Base-by-base conservation (phyloP, 2,113 vertebrate genomes). In the Corvus hawaiiensis region DNA sequence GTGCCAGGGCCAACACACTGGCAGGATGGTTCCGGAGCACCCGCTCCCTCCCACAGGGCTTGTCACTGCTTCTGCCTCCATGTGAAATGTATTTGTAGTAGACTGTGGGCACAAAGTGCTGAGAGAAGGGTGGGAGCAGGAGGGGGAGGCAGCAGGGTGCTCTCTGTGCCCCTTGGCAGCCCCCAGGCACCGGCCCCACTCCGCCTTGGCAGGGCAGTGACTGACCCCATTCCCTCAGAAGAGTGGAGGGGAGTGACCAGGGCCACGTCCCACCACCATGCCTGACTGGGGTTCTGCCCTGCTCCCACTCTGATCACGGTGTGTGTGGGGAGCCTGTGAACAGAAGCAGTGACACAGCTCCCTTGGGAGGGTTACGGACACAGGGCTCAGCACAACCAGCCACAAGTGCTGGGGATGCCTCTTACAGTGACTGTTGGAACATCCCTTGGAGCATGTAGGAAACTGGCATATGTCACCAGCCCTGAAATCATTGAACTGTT, bases 191-290 rank as follows among this genome's bases (percentile, higher is more conserved):
- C 2, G 1, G 54, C 13, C 21, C 43, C 5, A 0, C 27, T 46
- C 55, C 16, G 63, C 43, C 84, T 23, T 7, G 61, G 37, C 54
- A 49, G 58, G 61, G 62, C n/a, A 0, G 3, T 4, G 15, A 46
- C 62, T 0, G 0, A 28, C 32, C 33, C 28, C 0, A 0, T n/a
- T 16, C 2, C 3, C 35, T 46, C 3, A 1, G 48, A 11, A 0
- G 4, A 11, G 2, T 2, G 5, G 7, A 13, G 10, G 4, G 16
- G 13, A 19, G 12, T 9, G 19, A 1, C 10, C 19, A 10, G 17
- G 39, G 49, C 22, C 0, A 12, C 0, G 0, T 69, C 37, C 58
- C 35, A 20, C 18, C 37, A 1, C 12, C 0, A 0, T 19, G 16
- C 11, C 41, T 35, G 2, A 21, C 23, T 13, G 49, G 54, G n/a